Evolutionary conservation across 2,797 vertebrate genomes (phyloP).

Genomic region (Clarias platycephalus): DNA sequence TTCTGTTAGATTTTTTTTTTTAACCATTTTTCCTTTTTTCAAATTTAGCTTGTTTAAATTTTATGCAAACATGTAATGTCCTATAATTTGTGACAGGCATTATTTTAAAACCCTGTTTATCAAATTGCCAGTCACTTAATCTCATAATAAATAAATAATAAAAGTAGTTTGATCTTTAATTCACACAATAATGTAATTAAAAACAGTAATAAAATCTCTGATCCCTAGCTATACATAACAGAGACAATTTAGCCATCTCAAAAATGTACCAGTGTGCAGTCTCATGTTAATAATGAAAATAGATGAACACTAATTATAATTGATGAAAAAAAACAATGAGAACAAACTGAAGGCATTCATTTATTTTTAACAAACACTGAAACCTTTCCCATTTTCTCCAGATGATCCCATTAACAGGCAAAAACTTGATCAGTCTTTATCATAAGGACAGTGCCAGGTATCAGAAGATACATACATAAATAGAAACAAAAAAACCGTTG

Average conservation of each 20-base stretch:
- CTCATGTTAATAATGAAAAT: background rate
- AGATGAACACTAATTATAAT: background rate
- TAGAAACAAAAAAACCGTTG: conserved; percentile 44
- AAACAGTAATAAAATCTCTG: background rate
- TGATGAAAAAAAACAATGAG: background rate
- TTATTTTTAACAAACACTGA: conserved; percentile 75
- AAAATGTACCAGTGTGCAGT: background rate
- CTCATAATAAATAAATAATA: background rate
- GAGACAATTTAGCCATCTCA: background rate
- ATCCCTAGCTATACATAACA: background rate
- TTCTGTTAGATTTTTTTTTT: too few relatives aligned
- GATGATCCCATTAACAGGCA: conserved; percentile 37
- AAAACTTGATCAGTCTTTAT: conserved; percentile 34
- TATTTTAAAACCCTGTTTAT: background rate
- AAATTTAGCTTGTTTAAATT: background rate
- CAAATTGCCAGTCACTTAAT: background rate
- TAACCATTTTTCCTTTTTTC: background rate
- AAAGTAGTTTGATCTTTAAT: background rate
- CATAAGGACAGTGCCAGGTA: conserved; percentile 37
- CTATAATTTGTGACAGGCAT: background rate
- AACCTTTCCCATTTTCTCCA: conserved; percentile 54
- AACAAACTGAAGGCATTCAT: conserved; percentile 63
- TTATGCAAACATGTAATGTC: too few relatives aligned
- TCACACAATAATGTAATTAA: background rate
- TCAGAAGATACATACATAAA: conserved; percentile 47